A percentile compares a stretch with the other conserved stretches of the same genome.
These are phyloP conservation scores for Syrista parreyssii DNA, from an alignment of 2,888 invertebrate genomes.

Conservation along the genomic window DNA sequence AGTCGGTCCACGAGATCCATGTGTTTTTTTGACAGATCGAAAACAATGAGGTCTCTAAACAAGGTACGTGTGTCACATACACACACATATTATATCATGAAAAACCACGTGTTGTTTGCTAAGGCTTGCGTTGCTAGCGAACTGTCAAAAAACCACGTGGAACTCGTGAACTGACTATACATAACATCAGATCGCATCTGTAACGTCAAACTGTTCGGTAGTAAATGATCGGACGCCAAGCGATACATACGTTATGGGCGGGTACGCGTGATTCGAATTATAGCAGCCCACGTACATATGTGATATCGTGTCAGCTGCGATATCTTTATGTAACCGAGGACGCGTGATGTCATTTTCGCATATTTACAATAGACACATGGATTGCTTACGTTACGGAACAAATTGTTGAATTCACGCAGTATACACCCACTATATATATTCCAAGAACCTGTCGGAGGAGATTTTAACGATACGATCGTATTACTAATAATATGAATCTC, in stretches of 20 bases:
- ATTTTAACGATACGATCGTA: not conserved
- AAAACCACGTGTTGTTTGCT: no score
- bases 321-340: conserved; percentile 57
- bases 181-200: not conserved
- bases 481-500: not conserved
- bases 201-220: not conserved
- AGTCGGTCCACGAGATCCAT: no score
- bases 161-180: no score
- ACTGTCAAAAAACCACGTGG: no score
- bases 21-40: no score
- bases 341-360: conserved; percentile 55
- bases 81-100: no score
- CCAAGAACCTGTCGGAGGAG: not conserved
- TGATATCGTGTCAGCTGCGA: conserved; percentile 3
- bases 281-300: not conserved
- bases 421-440: not conserved
- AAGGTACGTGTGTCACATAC: no score
- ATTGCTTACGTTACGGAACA: conserved; percentile 30
- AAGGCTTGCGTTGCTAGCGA: no score
- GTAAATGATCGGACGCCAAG: not conserved
- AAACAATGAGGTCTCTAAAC: no score
- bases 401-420: conserved; percentile 23
- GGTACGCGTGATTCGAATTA: conserved; percentile 7
- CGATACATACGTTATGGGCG: not conserved
- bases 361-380: conserved; percentile 34